phyloP scores from a whole-genome alignment of 2,797 vertebrate genomes.

The Pelochelys cantorii region DNA sequence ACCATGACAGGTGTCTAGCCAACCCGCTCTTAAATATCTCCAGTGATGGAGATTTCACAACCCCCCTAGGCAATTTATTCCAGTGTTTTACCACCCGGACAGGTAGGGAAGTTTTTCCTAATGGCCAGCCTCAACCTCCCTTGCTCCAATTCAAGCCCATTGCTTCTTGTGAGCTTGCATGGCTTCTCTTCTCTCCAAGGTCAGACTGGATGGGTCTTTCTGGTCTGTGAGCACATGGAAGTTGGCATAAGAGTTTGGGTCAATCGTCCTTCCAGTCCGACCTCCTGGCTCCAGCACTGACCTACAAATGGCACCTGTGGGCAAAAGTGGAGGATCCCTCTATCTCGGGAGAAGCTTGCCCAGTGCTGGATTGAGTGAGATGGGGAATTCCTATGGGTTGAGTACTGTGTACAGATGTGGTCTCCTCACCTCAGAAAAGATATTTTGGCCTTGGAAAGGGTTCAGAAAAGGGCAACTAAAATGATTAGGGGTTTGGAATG shows the following conservation, averaged over 20 bases:
- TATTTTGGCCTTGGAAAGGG: too few relatives aligned
- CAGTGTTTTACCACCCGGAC: too few relatives aligned
- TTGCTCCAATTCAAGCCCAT: too few relatives aligned
- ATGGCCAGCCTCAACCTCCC: too few relatives aligned
- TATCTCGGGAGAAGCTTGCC: neutral
- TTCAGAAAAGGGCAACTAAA: too few relatives aligned
- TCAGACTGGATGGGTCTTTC: neutral
- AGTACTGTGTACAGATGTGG: too few relatives aligned
- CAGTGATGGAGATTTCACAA: neutral
- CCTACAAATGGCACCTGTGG: neutral
- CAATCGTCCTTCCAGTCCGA: neutral
- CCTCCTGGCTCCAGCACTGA: neutral
- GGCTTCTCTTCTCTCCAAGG: neutral
- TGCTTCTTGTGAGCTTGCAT: neutral
- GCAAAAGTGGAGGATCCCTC: neutral
- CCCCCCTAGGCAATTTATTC: neutral
- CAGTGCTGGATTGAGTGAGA: neutral
- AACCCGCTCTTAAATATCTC: too few relatives aligned
- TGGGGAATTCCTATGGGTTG: neutral
- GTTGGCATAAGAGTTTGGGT: accelerated
- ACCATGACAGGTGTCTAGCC: too few relatives aligned
- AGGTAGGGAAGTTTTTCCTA: too few relatives aligned
- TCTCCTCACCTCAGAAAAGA: too few relatives aligned
- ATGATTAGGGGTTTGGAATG: too few relatives aligned
- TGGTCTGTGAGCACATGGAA: neutral